phyloP scores from a whole-genome alignment of 2,113 vertebrate genomes.

The Scalopus aquaticus region DNA sequence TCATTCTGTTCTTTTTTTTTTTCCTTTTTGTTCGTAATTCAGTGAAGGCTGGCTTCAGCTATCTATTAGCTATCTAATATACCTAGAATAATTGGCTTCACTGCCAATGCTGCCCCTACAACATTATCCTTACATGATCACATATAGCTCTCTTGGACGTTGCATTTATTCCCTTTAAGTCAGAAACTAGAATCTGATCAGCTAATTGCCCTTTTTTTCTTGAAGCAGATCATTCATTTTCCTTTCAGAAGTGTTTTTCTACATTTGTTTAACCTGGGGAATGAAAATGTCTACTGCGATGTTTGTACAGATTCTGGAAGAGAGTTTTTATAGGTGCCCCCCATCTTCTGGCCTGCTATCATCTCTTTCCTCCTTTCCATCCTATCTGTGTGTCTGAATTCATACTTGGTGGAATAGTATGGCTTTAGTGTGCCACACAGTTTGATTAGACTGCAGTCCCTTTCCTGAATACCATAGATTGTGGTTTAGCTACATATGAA shows the following conservation, averaged over 20 bases:
- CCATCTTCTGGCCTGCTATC: background rate
- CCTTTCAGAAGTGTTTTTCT: background rate
- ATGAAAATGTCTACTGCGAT: background rate
- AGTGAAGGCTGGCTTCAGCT: background rate
- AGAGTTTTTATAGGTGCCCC: background rate
- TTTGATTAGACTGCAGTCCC: background rate
- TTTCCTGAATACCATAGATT: background rate
- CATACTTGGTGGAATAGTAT: background rate
- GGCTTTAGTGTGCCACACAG: background rate
- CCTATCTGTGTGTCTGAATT: background rate
- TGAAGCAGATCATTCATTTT: background rate
- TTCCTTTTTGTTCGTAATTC: background rate
- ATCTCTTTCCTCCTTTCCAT: background rate
- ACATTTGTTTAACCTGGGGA: background rate
- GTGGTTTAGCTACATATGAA: background rate
- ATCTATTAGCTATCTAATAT: background rate
- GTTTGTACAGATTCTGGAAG: background rate
- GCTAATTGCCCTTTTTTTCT: background rate
- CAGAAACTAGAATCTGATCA: background rate
- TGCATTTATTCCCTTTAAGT: background rate
- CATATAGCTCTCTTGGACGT: background rate
- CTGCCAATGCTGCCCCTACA: background rate
- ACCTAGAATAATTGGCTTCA: background rate
- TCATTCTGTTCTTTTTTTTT: background rate
- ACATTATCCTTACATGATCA: background rate